Evolutionary conservation across 2,113 vertebrate genomes (phyloP), one percentile per base, ranked within the genome.

Genomic region (Riparia riparia): DNA sequence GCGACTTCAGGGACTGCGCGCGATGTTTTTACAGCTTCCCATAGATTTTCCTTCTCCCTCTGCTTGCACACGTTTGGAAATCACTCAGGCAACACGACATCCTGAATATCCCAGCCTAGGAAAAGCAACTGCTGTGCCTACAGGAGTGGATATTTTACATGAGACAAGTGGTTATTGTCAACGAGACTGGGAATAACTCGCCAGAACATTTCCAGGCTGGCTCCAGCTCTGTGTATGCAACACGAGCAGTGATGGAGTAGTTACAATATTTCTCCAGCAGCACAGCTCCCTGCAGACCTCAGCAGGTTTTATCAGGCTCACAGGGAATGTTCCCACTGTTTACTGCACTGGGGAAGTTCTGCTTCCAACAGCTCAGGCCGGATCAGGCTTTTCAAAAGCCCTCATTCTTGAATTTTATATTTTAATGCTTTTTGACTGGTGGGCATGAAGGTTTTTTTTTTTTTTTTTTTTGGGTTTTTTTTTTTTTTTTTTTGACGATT

Each of bases 81-180:
- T 82, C 80, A 50, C 68, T 86, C 49, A 49, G 65, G 65, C 57
- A 68, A 32, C 44, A 25, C 31, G 47, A 66, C 76, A 39, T 20
- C 61, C 44, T 25, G 66, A 57, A 28, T 83, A 41, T 50, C 53
- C 60, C 32, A 72, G 72, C 3, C 8, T 3, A 81, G 83, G 76
- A 51, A 73, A 78, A 91, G 71, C 49, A 68, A 18, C 49, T 29
- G 51, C 91, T 47, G 53, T 1, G 21, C 60, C 56, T 58, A 1
- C 4, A 70, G 73, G 18, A 68, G 65, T 24, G 47, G 91, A 60
- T 86, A 84, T 94, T 95, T 95, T 21, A 82, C 80, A 65, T 14
- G 37, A 95, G 94, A 78, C 61, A 65, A 89, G 77, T 91, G 89
- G 80, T 91, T 95, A 82, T 76, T 82, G 93, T 95, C 91, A 95